Evolutionary conservation across 2,113 vertebrate genomes (phyloP).

Genomic region (Gavia stellata): DNA sequence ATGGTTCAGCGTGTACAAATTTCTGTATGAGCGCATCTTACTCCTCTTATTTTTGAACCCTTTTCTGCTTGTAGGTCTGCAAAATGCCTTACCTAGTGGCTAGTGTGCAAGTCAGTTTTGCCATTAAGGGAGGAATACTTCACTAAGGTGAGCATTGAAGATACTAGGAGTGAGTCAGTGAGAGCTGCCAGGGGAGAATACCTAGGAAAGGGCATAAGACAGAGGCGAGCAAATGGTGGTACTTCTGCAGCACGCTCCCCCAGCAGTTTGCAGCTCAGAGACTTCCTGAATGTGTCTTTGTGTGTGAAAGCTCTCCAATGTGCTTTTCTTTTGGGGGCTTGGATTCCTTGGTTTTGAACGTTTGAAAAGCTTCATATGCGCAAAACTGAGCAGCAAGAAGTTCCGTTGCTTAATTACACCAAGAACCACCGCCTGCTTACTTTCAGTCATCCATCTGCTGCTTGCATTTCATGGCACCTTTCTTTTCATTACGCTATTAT

Average conservation of each 20-base stretch:
- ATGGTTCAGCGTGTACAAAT: background rate
- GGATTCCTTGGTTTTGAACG: background rate
- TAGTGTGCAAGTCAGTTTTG: background rate
- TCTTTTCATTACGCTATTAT: background rate
- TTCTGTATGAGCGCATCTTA: no score
- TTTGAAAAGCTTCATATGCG: background rate
- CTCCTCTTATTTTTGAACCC: background rate
- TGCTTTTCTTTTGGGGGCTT: background rate
- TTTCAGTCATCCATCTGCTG: background rate
- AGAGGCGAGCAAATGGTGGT: background rate
- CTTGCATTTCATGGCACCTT: background rate
- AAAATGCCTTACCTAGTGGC: background rate
- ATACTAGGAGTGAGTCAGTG: background rate
- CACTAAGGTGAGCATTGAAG: background rate
- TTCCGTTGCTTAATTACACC: background rate
- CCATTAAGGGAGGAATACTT: background rate
- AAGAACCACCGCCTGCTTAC: background rate
- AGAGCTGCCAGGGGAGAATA: background rate
- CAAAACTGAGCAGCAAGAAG: background rate
- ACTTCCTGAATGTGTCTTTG: background rate
- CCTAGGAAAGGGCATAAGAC: background rate
- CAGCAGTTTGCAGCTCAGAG: background rate
- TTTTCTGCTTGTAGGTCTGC: background rate
- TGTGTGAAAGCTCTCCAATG: background rate
- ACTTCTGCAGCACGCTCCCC: background rate